Base-by-base conservation (phyloP, 1,140 invertebrate genomes). In the Drosophila novamexicana region DNA sequence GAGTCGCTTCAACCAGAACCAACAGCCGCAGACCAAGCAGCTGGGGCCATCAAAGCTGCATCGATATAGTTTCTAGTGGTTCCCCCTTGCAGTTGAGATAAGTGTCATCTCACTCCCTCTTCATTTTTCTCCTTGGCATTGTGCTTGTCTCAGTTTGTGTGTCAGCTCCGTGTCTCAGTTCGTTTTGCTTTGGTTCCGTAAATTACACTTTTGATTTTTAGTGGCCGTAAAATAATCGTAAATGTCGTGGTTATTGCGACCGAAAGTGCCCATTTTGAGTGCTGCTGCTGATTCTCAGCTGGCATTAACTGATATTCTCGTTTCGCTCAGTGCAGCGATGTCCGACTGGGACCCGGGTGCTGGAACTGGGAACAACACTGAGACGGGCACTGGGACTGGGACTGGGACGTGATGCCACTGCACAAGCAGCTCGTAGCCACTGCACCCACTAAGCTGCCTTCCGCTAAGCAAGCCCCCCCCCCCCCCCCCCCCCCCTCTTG, bases 191-290 rank as follows among this genome's bases (percentile, higher is more conserved):
- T 81, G 70, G 79, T 91, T 91, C 76, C 84, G 81, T 91, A 91
- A 91, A 91, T 91, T 91, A 91, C 88, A 91, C 89, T 91, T 92
- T 91, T 92, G 90, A 92, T 91, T 92, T 91, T 91, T 91, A 91
- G 81, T 90, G 90, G 75, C 79, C 86, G 91, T 91, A 91, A 91
- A 91, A 91, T 91, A 91, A 91, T 91, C 91, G 90, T 92, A 91
- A 92, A 92, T 91, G 91, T 92, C 90, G 86, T 89, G 76, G 83
- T 91, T 91, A 91, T 90, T 91, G 90, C 86, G 86, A 90, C 83
- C 86, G 77, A 91, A 91, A 91, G 85, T 89, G 81, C 79, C 90
- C 75, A 89, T 91, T 86, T 86, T 86, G 82, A 91, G 80, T 80
- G 71, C 53, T 74, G 57, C 84, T 68, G 47, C 36, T 69, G 58